Evolutionary conservation across 2,797 vertebrate genomes (phyloP).

Genomic region (Dicrostonyx torquatus): DNA sequence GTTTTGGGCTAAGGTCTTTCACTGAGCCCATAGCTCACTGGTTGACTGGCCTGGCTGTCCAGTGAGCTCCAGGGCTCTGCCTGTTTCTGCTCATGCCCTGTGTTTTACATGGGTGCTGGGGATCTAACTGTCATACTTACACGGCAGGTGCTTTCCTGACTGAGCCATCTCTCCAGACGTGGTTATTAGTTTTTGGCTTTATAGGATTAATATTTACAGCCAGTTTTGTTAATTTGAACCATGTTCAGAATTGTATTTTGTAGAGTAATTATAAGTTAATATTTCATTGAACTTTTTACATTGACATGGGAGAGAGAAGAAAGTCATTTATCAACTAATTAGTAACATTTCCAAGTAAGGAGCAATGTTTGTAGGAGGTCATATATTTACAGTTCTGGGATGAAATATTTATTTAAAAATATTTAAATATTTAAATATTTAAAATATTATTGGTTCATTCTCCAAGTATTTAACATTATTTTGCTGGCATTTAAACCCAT

Average conservation of each 20-base stretch:
- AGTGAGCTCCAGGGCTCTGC: background rate
- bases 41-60: too few species aligned
- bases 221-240: constrained; percentile 7
- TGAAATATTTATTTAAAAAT: constrained; percentile 3
- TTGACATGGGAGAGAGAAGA: background rate
- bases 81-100: too few species aligned
- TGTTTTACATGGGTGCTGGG: background rate
- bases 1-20: background rate
- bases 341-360: constrained; percentile 27
- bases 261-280: constrained; percentile 42
- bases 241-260: background rate
- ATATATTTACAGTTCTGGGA: background rate
- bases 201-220: background rate
- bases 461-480: constrained; percentile 3
- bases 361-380: background rate
- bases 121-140: too few species aligned
- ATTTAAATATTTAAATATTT: background rate
- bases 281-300: background rate
- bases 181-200: constrained; percentile 19
- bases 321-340: constrained; percentile 8
- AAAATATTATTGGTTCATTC: constrained; percentile 22
- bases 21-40: background rate
- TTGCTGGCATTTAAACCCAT: background rate
- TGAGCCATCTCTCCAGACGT: background rate
- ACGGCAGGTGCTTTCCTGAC: background rate